Conservation (phyloP, 2,113 vertebrate species). For the Pipa parva region DNA sequence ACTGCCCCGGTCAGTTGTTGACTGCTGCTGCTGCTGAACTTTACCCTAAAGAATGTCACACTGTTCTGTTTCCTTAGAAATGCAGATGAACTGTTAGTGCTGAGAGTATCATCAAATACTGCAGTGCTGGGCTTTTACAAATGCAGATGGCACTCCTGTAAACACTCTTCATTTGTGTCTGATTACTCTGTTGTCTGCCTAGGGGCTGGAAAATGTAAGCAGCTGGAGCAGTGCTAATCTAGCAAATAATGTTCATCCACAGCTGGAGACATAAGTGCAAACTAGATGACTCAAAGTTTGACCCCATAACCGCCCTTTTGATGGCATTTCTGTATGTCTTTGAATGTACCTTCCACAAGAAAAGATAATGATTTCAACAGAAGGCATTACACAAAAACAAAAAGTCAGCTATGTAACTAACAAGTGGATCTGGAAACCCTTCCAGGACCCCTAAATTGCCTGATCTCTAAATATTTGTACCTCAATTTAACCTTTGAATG, state of each 20-base stretch:
- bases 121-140: not conserved
- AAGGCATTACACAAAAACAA: not conserved
- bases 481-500: no score
- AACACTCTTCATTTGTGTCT: constrained; percentile 12
- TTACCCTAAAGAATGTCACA: not conserved
- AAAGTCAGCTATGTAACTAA: not conserved
- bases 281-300: not conserved
- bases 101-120: not conserved
- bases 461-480: no score
- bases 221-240: constrained; percentile 11
- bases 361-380: not conserved
- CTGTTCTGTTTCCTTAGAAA: not conserved
- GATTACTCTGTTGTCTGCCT: not conserved
- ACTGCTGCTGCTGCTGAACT: not conserved
- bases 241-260: constrained; percentile 13
- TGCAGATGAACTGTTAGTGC: not conserved
- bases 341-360: constrained; percentile 6
- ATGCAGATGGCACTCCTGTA: constrained; percentile 19
- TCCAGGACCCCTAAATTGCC: no score
- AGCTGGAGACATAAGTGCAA: constrained; percentile 9
- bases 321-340: constrained; percentile 5
- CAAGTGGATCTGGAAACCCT: no score
- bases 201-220: not conserved
- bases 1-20: no score
- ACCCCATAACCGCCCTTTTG: constrained; percentile 7